Base-by-base conservation (phyloP, 2,113 vertebrate species). In the Tamias sibiricus region DNA sequence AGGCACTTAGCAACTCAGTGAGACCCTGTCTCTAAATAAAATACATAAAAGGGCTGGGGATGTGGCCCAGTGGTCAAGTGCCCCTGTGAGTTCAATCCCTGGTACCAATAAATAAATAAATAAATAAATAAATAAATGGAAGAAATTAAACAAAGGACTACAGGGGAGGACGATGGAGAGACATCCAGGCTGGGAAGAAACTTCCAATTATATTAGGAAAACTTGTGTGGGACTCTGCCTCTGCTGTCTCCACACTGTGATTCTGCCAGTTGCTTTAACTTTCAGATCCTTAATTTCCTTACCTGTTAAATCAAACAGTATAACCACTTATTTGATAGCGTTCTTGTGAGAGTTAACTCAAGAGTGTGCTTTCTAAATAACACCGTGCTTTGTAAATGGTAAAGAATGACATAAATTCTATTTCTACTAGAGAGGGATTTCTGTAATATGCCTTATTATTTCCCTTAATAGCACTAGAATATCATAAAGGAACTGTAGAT, bases 361-460 rank as follows among this genome's bases (percentile, higher is more conserved):
- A 7, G 47, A 82, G 72, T 74, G n/a, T 66, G n/a, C 32, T 80
- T 94, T 90, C 77, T 88, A 86, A 91, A 89, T 88, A 89, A 86
- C 52, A 94, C 57, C 44, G 17, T 59, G 20, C 37, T 86, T 76
- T 37, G 47, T 59, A 59, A 80, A 82, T 90, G n/a, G 62, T 16
- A 52, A 69, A 95, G 88, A 80, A 86, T 91, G 54, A 62, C 32
- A 57, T 40, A 66, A 85, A 91, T 59, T 72, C 91, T 71, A 87
- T 91, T 95, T 96, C 75, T 87, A 83, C 49, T 86, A 83, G 47
- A 95, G 83, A 98, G 84, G 95, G 81, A 95, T 97, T 98, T 47
- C 97, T 98, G 86, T 98, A 98, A 97, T 77, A 88, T 86, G 92
- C 90, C 32, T 97, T 97, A 90, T 97, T 94, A 97, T 97, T 88